Evolutionary conservation across 2,888 invertebrate genomes (phyloP), one percentile per base, ranked within the genome.

Genomic region (Ligdia adustata): DNA sequence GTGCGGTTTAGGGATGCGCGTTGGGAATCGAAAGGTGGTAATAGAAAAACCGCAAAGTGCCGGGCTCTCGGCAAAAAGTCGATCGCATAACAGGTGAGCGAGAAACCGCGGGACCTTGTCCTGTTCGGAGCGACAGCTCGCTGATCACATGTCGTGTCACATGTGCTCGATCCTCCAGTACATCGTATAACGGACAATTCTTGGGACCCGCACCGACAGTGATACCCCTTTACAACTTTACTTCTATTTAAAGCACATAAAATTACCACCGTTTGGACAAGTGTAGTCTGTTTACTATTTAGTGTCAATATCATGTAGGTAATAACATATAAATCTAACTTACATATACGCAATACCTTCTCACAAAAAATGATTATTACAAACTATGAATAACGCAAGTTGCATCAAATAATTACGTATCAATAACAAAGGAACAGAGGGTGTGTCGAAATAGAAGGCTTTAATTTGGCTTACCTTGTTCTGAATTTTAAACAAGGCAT

Each of bases 1-100:
- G 42, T 66, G 74, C 65, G 72, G 73, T 73, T 78, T 74, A 79
- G 77, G 75, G 78, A 75, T 77, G 69, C 60, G 60, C 62, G 59
- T 57, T 69, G 67, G 64, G 68, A 79, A 73, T 64, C 66, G 61
- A 64, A 69, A 67, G 69, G 66, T 62, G 68, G 63, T 55, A 60
- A 69, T 72, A 75, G 69, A 75, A 77, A 75, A 79, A 81, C 74
- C 71, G 68, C 72, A 75, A 76, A 75, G 64, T 73, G 65, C 63
- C 63, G 65, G 64, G 63, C 65, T 34, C 37, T 31, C 33, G 18
- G 60, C 55, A 78, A 83, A 82, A 84, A 82, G 68, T 66, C 51
- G 69, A 64, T 65, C 64, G 61, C 55, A 61, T 62, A 72, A 70
- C 73, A 75, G 69, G 66, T 73, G 77, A 75, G 54, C 74, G 66